Base-by-base conservation (phyloP, 2,888 invertebrate species). In the Acheta domesticus region DNA sequence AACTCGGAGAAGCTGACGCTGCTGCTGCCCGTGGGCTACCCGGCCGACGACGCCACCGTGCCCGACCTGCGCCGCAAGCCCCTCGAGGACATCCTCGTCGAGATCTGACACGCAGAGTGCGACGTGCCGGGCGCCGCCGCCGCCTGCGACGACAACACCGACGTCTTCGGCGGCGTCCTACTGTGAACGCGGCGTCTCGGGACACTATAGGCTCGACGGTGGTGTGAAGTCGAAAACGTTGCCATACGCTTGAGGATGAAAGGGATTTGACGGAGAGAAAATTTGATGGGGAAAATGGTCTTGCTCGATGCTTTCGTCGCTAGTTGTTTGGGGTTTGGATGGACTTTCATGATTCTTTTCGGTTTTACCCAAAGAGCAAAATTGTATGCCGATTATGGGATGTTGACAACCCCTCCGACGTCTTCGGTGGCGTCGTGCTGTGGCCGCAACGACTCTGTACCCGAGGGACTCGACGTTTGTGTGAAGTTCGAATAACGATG, bases 21-120 rank as follows among this genome's bases (percentile, higher is more conserved):
- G 0, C 89, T 97, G 11, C 87, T 97, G 19, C 96, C 97, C 0
- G 92, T 97, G 0, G 97, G 97, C 0, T 94, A 93, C 87, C 94
- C 97, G n/a, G 90, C 93, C 2, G 86, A 90, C n/a, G 90, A 93
- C 77, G 92, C 95, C 81, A 91, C 90, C 0, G 93, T 97, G 0
- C 96, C 96, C 0, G 92, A 93, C 84, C 88, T 97, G 21, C 85
- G 89, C 49, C 88, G 96, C 76, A 96, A 96, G 86, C 83, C 88
- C 0, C 86, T 96, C 16, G 87, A 92, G 0, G 92, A 96, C 76
- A 94, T 96, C 82, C 88, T 95, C 87, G 88, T 93, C 48, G 91
- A 91, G 84, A 86, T 90, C 81, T 88, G 79, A 81, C 19, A 20
- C 62, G 49, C 75, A 11, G 21, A 21, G 12, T 75, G 23, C 75